Evolutionary conservation across 2,113 vertebrate species (phyloP).

Genomic region (Carollia perspicillata): DNA sequence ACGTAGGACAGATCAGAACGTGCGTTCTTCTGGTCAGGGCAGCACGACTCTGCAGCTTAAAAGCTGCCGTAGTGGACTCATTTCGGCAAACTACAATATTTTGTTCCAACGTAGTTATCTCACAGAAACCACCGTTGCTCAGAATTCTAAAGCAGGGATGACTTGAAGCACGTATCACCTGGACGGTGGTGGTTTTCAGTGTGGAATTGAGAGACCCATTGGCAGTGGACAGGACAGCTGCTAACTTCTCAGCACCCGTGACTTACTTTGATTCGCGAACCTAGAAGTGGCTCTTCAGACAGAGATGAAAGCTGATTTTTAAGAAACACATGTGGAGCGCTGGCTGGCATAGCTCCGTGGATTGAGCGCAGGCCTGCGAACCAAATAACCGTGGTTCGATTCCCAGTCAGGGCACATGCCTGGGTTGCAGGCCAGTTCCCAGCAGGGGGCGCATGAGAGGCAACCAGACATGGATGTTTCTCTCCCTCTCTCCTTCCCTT

Average conservation of each 20-base stretch:
- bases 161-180: background rate
- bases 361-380: too few relatives aligned
- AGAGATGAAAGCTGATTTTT: background rate
- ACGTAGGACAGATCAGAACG: accelerated
- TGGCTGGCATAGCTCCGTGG: too few relatives aligned
- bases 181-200: background rate
- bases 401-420: too few relatives aligned
- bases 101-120: background rate
- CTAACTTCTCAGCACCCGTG: background rate
- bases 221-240: background rate
- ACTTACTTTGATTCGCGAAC: background rate
- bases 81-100: background rate
- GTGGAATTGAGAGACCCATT: background rate
- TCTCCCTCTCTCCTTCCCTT: too few relatives aligned
- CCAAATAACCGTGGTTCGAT: too few relatives aligned
- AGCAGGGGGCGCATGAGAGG: too few relatives aligned
- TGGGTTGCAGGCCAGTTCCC: too few relatives aligned
- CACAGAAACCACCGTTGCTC: background rate
- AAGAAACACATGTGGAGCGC: background rate
- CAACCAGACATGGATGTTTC: too few relatives aligned
- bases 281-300: background rate
- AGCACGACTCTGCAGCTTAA: background rate
- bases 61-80: background rate
- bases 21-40: background rate
- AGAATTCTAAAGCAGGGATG: background rate